Evolutionary conservation across 2,888 invertebrate genomes (phyloP).

Genomic region (Heliconius hortense): DNA sequence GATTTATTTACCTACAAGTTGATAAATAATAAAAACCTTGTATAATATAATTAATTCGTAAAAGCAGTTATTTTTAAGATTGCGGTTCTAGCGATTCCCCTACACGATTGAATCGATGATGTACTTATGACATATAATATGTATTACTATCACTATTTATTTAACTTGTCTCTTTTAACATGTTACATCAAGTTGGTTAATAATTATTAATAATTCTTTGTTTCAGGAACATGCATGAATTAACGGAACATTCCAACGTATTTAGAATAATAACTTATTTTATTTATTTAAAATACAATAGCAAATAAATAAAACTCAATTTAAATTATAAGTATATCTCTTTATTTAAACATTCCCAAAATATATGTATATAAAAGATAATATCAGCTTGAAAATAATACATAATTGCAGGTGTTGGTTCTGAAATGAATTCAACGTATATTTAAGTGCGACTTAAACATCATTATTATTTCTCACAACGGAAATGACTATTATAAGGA

Average conservation of each 20-base stretch:
- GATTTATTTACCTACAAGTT: no score
- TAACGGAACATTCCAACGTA: conserved; percentile 28
- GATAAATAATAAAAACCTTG: no score
- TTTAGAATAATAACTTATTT: not conserved
- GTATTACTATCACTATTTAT: no score
- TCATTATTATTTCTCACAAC: conserved; percentile 8
- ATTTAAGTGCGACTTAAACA: not conserved
- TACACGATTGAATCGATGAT: not conserved
- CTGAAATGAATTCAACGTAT: not conserved
- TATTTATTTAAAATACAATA: conserved; percentile 1
- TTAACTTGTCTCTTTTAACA: not conserved
- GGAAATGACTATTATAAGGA: conserved; percentile 7
- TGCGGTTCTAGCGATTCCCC: not conserved
- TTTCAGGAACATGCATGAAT: conserved; percentile 60
- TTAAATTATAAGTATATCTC: not conserved
- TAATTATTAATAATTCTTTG: conserved; percentile 1
- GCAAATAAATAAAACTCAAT: not conserved
- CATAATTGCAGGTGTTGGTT: not conserved
- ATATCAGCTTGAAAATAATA: not conserved
- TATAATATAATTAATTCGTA: no score
- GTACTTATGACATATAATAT: not conserved
- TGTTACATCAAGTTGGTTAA: not conserved
- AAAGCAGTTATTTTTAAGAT: no score
- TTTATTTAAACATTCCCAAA: conserved; percentile 10
- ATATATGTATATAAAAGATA: not conserved